Base-by-base conservation (phyloP, 2,888 invertebrate genomes). In the Pollenia angustigena region DNA sequence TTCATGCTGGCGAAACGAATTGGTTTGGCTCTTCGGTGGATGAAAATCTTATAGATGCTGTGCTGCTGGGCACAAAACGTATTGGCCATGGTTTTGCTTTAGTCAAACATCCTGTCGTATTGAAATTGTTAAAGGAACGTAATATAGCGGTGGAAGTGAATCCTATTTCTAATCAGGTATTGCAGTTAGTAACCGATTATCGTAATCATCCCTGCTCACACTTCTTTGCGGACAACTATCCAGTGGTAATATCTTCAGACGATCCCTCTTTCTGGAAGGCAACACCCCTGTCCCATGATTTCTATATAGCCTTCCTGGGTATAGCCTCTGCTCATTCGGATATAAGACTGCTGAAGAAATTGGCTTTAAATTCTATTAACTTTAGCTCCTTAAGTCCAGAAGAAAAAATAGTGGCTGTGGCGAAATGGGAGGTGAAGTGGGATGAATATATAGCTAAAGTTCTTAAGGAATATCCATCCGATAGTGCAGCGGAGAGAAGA, bases 1-100 rank as follows among this genome's bases (percentile, higher is more conserved):
- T 97, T 90, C 97, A 97, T 90, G 97, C 97, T 0, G 97, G 97
- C 0, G 97, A 97, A 93, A 97, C 97, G 0, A 95, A 96, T 90
- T 96, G 97, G 96, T 95, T 94, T 90, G 96, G 95, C 18, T 94
- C 94, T 16, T 88, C 92, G 0, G 95, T 95, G 0, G 97, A 97
- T 90, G 95, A 95, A 81, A 97, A 97, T 91, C 92, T 97, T 4
- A 93, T 97, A 16, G 97, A 97, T 90, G 97, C 97, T 1, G 93
- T 97, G 50, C 92, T 97, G 50, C 92, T 97, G 62, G 96, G 96
- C 71, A 94, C 96, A 0, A 96, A 96, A 89, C 94, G 97, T 62
- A 95, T 97, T 81, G 97, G 97, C 0, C 97, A 97, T 88, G 97
- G 96, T 2, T 97, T 95, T 88, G 96, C 96, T 0, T 90, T 97